A percentile compares a stretch with the other conserved stretches of the same genome.
Evolutionary conservation across 2,113 vertebrate genomes (phyloP).

Genomic region (Clinocottus analis): DNA sequence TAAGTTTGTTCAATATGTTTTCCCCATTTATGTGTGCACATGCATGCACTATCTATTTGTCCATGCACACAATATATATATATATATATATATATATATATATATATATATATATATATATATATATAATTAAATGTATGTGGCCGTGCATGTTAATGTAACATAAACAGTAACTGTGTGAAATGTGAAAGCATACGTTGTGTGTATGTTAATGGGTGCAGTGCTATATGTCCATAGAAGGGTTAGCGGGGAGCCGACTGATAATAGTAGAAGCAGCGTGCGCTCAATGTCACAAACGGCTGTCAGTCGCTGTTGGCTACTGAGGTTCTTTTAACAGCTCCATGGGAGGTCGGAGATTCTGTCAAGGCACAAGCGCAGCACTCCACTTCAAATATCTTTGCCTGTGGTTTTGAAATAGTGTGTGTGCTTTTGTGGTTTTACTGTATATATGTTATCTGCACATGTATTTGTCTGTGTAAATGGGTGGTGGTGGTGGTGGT

Average conservation of each 20-base stretch:
- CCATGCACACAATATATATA: background rate
- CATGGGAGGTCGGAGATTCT: conserved; percentile 62
- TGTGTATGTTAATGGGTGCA: conserved; percentile 9
- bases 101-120: too few species aligned
- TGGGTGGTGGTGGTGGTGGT: background rate
- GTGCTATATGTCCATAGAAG: conserved; percentile 6
- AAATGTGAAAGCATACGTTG: conserved; percentile 18
- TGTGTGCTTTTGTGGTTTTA: conserved; percentile 14
- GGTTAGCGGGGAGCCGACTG: conserved; percentile 30
- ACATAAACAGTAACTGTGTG: conserved; percentile 1
- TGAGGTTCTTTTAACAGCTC: conserved; percentile 64
- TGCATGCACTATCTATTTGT: background rate
- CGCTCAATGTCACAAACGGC: conserved; percentile 40
- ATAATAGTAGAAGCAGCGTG: conserved; percentile 48
- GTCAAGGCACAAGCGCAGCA: conserved; percentile 55
- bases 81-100: too few species aligned
- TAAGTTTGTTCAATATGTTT: conserved; percentile 12
- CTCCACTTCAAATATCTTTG: conserved; percentile 61
- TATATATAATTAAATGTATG: background rate
- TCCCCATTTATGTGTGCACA: background rate
- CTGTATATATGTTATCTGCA: background rate
- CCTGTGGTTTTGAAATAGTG: conserved; percentile 19
- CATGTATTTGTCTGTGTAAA: conserved; percentile 15
- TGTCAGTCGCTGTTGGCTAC: conserved; percentile 57
- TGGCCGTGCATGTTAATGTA: background rate